A percentile compares a stretch with the other conserved stretches of the same genome.
phyloP scores from a whole-genome alignment of 2,888 invertebrate genomes.

The Lacanobia oleracea region DNA sequence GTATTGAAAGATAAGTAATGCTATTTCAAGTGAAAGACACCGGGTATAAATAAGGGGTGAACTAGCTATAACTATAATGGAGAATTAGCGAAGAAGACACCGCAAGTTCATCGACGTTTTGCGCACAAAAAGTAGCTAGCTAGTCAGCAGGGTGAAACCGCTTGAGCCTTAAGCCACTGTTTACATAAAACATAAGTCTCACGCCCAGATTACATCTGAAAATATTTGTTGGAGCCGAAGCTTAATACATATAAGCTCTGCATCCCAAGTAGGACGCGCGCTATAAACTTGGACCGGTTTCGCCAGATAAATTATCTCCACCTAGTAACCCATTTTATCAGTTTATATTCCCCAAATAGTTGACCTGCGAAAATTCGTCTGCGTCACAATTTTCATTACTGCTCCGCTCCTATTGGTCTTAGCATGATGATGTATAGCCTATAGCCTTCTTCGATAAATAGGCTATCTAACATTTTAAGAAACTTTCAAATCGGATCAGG shows the following conservation, averaged over 20 bases:
- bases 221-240: conserved; percentile 1
- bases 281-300: conserved; percentile 18
- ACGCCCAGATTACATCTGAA: neutral
- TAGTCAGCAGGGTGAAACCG: neutral
- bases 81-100: neutral
- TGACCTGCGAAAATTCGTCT: too few relatives aligned
- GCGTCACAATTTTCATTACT: too few relatives aligned
- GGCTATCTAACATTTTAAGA: too few relatives aligned
- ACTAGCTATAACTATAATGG: neutral
- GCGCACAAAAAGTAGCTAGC: too few relatives aligned
- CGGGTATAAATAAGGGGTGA: neutral
- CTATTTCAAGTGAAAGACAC: neutral
- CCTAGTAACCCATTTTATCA: conserved; percentile 21
- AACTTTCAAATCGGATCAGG: too few relatives aligned
- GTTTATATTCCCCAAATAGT: conserved; percentile 7
- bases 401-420: too few relatives aligned
- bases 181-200: conserved; percentile 7
- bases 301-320: conserved; percentile 1
- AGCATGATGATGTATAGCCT: too few relatives aligned
- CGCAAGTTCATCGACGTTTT: too few relatives aligned
- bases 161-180: conserved; percentile 3
- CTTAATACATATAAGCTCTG: neutral
- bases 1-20: neutral
- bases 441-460: too few relatives aligned
- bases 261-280: conserved; percentile 22